These are phyloP conservation scores for Elephas maximus DNA, from an alignment of 2,113 vertebrate species.

Conservation along the genomic window DNA sequence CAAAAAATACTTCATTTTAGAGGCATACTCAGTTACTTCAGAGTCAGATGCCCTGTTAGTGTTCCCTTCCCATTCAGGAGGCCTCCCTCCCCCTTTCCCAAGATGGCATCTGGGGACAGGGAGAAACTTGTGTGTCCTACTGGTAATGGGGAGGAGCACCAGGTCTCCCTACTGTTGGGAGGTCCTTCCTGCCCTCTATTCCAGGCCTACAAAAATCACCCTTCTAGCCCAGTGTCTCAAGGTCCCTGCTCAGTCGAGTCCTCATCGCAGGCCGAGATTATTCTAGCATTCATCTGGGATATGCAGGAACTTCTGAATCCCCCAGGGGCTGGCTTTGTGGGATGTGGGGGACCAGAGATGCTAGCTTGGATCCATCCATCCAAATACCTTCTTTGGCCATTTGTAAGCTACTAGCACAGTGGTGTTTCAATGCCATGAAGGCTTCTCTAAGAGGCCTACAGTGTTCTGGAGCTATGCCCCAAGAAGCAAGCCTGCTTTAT, in stretches of 20 bases:
- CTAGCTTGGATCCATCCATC: background rate
- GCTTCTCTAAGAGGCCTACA: background rate
- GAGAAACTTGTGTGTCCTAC: accelerated
- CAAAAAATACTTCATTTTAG: background rate
- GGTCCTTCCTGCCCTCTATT: background rate
- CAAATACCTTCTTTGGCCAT: background rate
- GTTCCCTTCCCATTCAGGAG: background rate
- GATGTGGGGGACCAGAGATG: background rate
- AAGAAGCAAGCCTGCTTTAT: background rate
- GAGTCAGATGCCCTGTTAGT: background rate
- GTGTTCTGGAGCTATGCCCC: background rate
- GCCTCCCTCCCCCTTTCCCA: background rate
- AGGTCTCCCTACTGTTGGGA: background rate
- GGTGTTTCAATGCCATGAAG: background rate
- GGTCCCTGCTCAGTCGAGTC: background rate
- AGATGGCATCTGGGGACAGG: background rate
- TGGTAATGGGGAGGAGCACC: background rate
- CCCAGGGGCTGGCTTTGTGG: background rate
- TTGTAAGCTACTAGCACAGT: background rate
- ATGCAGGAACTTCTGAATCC: background rate
- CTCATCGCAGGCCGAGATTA: background rate
- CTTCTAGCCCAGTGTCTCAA: background rate
- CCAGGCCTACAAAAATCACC: background rate
- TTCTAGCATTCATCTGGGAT: background rate
- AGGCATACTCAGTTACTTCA: background rate